Conservation (phyloP, 92 coral and sea anemone genomes). For the Phenganax marumi region DNA sequence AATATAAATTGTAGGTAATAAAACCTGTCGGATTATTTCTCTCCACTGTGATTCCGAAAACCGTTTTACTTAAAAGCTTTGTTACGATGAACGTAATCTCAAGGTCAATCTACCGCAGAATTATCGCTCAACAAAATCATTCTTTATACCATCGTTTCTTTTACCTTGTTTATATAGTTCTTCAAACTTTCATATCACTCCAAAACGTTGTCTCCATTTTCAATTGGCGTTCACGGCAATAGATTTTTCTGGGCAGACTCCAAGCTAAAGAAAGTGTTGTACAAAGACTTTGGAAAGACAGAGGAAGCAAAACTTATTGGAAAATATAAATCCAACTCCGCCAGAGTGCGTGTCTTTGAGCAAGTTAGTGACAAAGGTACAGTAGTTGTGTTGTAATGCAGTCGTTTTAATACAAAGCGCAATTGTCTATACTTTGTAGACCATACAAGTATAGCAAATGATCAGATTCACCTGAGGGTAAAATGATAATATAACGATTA, state of each 20-base stretch:
- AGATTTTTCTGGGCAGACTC: constrained; percentile 24
- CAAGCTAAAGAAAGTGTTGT: constrained; percentile 17
- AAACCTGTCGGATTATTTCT: too few species aligned
- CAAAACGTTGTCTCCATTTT: constrained; percentile 19
- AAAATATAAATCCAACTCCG: constrained; percentile 25
- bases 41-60: too few species aligned
- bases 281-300: neutral
- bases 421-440: too few species aligned
- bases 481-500: too few species aligned
- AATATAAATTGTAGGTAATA: too few species aligned
- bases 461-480: too few species aligned
- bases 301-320: constrained; percentile 21
- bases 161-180: neutral
- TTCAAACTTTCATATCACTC: constrained; percentile 28
- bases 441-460: too few species aligned
- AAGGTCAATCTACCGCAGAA: too few species aligned
- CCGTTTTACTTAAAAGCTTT: too few species aligned
- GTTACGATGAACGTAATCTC: too few species aligned
- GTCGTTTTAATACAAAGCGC: neutral
- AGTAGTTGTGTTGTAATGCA: neutral
- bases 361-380: constrained; percentile 4
- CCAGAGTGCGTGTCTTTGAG: constrained; percentile 20
- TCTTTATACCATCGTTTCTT: neutral
- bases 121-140: too few species aligned
- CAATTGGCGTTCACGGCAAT: constrained; percentile 29